Percentiles rank a stretch among this genome's conserved stretches.
phyloP scores from a whole-genome alignment of 1,140 invertebrate species.

The Pectinophora gossypiella region DNA sequence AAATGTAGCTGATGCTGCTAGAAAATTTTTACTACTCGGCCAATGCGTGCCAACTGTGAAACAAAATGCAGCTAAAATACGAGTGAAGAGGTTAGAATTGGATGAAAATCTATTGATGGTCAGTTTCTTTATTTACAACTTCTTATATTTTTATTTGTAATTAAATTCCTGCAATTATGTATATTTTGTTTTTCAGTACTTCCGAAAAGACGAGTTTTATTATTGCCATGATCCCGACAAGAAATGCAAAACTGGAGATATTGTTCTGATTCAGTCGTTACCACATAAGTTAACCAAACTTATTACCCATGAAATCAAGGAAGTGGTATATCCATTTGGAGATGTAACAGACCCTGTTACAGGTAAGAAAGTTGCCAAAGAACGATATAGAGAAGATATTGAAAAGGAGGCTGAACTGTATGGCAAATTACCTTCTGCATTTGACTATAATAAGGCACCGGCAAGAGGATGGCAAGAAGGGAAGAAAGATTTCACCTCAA shows the following conservation, averaged over 20 bases:
- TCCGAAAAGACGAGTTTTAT: slow-evolving; percentile 80
- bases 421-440: slow-evolving; percentile 81
- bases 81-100: slow-evolving; percentile 81
- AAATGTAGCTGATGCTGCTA: slow-evolving; percentile 44
- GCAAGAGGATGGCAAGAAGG: slow-evolving; percentile 87
- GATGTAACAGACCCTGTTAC: slow-evolving; percentile 90
- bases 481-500: slow-evolving; percentile 87
- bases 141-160: slow-evolving; percentile 17
- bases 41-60: slow-evolving; percentile 84
- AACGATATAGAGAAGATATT: slow-evolving; percentile 84
- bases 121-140: slow-evolving; percentile 26
- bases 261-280: slow-evolving; percentile 85
- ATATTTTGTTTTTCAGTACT: slow-evolving; percentile 81
- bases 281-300: slow-evolving; percentile 83
- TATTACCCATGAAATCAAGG: slow-evolving; percentile 86
- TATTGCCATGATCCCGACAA: slow-evolving; percentile 87
- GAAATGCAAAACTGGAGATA: slow-evolving; percentile 87
- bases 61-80: slow-evolving; percentile 85
- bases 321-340: slow-evolving; percentile 87
- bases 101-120: slow-evolving; percentile 83
- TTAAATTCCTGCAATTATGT: slow-evolving; percentile 2
- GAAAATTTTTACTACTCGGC: slow-evolving; percentile 77
- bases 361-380: slow-evolving; percentile 84
- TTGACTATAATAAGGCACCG: slow-evolving; percentile 86
- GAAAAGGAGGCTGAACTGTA: slow-evolving; percentile 81